A percentile compares a stretch with the other conserved stretches of the same genome.
phyloP scores from a whole-genome alignment of 2,797 vertebrate genomes.

The Notolabrus celidotus region DNA sequence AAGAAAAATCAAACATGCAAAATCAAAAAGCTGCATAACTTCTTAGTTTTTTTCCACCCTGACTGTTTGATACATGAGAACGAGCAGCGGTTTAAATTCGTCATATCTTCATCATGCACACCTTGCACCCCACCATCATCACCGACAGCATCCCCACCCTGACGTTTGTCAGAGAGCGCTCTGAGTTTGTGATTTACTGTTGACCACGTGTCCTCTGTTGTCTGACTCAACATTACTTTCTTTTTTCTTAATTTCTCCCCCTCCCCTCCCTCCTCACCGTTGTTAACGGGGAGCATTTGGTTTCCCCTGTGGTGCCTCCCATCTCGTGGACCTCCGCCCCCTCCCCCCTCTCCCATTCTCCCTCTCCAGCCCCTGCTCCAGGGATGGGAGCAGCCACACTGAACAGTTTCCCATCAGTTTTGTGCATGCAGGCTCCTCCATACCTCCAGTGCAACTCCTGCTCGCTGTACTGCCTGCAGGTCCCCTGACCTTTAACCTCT shows the following conservation, averaged over 20 bases:
- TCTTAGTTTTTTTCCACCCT: no score
- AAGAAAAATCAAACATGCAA: no score
- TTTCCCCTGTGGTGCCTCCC: slow-evolving; percentile 70
- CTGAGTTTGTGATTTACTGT: slow-evolving; percentile 28
- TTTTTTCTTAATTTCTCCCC: slow-evolving; percentile 64
- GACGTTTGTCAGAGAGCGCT: not conserved
- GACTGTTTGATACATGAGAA: no score
- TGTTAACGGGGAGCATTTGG: slow-evolving; percentile 79
- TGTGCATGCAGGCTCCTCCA: slow-evolving; percentile 93
- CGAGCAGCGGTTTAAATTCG: no score
- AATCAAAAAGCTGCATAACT: no score
- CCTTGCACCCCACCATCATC: not conserved
- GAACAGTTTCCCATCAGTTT: slow-evolving; percentile 98
- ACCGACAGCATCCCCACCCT: not conserved
- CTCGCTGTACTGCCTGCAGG: slow-evolving; percentile 77
- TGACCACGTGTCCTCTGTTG: slow-evolving; percentile 47
- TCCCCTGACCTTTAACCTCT: slow-evolving; percentile 61
- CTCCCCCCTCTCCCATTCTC: slow-evolving; percentile 68
- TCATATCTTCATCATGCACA: no score
- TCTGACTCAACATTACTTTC: slow-evolving; percentile 84
- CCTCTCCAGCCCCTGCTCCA: slow-evolving; percentile 87
- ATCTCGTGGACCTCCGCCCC: slow-evolving; percentile 81
- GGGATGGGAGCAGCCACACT: slow-evolving; percentile 92
- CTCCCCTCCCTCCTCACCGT: slow-evolving; percentile 38
- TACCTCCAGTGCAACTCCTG: slow-evolving; percentile 41